These are phyloP conservation scores for Mormoops blainvillei DNA, from an alignment of 2,113 vertebrate species.

Conservation along the genomic window DNA sequence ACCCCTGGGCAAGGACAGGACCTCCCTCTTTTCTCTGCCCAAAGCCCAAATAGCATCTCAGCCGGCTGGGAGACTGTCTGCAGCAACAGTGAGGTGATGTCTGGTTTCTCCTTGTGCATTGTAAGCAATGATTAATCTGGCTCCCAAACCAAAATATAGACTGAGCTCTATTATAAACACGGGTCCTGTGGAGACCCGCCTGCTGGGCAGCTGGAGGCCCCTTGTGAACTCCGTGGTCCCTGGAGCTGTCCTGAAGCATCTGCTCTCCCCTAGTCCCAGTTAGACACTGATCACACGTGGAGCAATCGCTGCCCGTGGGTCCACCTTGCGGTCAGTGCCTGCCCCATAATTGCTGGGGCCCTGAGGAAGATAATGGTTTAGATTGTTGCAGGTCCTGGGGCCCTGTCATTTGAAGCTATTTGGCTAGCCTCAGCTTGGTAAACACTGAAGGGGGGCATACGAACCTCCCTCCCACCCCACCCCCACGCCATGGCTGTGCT, in stretches of 20 bases:
- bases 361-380: conserved; percentile 41
- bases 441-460: too few relatives aligned
- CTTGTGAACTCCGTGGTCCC: background rate
- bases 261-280: background rate
- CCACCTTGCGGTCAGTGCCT: conserved; percentile 40
- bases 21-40: background rate
- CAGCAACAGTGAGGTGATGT: conserved; percentile 73
- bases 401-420: conserved; percentile 67
- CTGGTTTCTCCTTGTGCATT: conserved; percentile 60
- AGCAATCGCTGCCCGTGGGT: background rate
- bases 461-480: too few relatives aligned
- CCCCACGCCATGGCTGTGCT: background rate
- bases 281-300: background rate
- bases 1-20: conserved; percentile 36
- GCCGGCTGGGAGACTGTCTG: conserved; percentile 52
- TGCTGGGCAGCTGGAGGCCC: background rate
- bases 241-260: background rate
- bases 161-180: conserved; percentile 68
- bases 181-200: conserved; percentile 52
- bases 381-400: background rate
- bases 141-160: conserved; percentile 71
- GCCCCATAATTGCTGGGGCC: conserved; percentile 33
- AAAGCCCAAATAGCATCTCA: conserved; percentile 53
- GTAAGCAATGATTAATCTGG: conserved; percentile 77
- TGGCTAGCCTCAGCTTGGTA: conserved; percentile 30